Percentiles rank a stretch among this genome's conserved stretches.
These are phyloP conservation scores for Sesamia nonagrioides DNA, from an alignment of 1,140 invertebrate species.

Conservation along the genomic window DNA sequence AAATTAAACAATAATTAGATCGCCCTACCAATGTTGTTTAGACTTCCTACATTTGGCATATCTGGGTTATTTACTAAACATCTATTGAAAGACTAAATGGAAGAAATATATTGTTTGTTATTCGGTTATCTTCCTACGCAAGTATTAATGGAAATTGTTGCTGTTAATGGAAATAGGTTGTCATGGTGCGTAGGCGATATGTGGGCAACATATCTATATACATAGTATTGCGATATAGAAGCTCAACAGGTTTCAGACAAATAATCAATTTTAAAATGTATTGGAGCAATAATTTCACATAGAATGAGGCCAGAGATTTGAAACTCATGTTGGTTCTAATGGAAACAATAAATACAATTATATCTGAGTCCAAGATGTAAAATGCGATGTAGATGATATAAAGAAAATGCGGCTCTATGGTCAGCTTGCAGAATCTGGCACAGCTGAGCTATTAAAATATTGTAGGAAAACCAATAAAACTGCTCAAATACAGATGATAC, in stretches of 20 bases:
- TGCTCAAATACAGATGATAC: conserved; percentile 25
- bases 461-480: conserved; percentile 36
- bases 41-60: conserved; percentile 14
- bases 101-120: conserved; percentile 2
- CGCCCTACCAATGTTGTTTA: not conserved
- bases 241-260: not conserved
- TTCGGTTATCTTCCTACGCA: conserved; percentile 16
- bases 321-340: not conserved
- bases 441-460: conserved; percentile 27
- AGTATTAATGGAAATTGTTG: no score
- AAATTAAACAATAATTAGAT: conserved; percentile 23
- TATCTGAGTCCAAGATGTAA: not conserved
- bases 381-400: not conserved
- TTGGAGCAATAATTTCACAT: not conserved
- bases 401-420: not conserved
- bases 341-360: not conserved
- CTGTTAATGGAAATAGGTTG: conserved; percentile 26
- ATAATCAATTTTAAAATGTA: conserved; percentile 6
- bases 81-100: not conserved
- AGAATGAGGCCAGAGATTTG: not conserved
- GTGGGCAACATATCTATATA: conserved; percentile 21
- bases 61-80: conserved; percentile 9
- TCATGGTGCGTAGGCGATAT: conserved; percentile 4
- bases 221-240: conserved; percentile 12
- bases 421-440: conserved; percentile 1